Conservation (phyloP, 2,888 invertebrate genomes). For the Geophilus truncorum region DNA sequence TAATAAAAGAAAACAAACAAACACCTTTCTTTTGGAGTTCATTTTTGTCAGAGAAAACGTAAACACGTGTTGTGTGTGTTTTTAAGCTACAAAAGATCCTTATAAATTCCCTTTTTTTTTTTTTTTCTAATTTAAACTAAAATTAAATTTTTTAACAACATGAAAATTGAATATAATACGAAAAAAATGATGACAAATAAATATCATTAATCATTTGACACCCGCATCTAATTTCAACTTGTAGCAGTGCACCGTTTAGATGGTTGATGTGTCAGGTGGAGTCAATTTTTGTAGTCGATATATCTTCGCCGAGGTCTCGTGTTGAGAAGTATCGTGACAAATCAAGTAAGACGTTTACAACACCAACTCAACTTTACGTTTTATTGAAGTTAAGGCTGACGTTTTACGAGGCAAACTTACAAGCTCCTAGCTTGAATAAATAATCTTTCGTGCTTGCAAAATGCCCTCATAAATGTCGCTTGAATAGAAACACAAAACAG, state of each 20-base stretch:
- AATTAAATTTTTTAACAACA: too few relatives aligned
- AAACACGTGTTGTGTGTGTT: too few relatives aligned
- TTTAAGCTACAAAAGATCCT: too few relatives aligned
- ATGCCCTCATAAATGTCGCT: constrained; percentile 16
- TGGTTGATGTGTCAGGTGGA: background rate
- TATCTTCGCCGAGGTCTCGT: background rate
- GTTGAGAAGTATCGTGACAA: constrained; percentile 11
- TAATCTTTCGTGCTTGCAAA: constrained; percentile 20
- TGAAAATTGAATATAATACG: too few relatives aligned
- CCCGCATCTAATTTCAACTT: background rate
- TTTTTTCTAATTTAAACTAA: too few relatives aligned
- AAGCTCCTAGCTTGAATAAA: constrained; percentile 12
- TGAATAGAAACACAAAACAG: constrained; percentile 16
- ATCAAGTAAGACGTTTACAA: constrained; percentile 20
- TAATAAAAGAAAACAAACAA: background rate
- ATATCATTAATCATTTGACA: background rate
- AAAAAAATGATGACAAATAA: background rate
- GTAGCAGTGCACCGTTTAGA: background rate
- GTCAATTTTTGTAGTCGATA: background rate
- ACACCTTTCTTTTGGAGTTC: background rate
- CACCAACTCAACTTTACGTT: constrained; percentile 20
- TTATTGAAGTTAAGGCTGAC: constrained; percentile 20
- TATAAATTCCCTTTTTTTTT: too few relatives aligned
- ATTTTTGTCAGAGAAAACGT: too few relatives aligned
- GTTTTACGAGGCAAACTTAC: constrained; percentile 11